A percentile compares a stretch with the other conserved stretches of the same genome.
These are phyloP conservation scores for Cricetomys ansorgei DNA, from an alignment of 2,113 vertebrate species.

Conservation along the genomic window DNA sequence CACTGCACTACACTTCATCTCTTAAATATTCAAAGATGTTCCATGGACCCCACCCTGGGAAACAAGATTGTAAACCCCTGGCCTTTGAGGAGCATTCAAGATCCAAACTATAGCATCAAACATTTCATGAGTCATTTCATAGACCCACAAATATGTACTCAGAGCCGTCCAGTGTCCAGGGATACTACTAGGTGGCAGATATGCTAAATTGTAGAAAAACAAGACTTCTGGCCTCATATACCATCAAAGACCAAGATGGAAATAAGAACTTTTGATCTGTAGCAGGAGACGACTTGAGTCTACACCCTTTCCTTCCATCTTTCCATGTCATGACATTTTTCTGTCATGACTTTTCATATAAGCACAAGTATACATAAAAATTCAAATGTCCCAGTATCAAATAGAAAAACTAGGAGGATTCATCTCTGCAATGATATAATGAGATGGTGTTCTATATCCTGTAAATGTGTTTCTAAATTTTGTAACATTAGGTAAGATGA, in stretches of 20 bases:
- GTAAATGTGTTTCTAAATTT: not conserved
- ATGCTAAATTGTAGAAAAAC: not conserved
- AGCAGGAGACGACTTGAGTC: not conserved
- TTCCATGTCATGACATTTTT: not conserved
- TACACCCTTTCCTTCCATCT: not conserved
- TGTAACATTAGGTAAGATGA: not conserved
- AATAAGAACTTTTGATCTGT: not conserved
- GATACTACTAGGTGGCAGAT: not conserved
- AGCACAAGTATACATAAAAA: not conserved
- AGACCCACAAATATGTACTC: not conserved
- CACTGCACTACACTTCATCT: not conserved
- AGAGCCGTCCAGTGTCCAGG: accelerated
- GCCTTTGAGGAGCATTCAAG: not conserved
- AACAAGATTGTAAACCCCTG: accelerated
- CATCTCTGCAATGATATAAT: not conserved
- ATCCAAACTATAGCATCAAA: not conserved
- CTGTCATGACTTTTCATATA: not conserved
- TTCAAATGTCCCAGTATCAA: not conserved
- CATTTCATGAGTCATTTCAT: not conserved
- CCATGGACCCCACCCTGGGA: not conserved
- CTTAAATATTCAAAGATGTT: not conserved
- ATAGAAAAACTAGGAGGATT: not conserved
- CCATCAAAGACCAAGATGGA: not conserved
- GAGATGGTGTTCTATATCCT: not conserved
- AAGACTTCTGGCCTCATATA: not conserved